Evolutionary conservation across 2,888 invertebrate species (phyloP).

Genomic region (Chrysotoxum bicinctum): DNA sequence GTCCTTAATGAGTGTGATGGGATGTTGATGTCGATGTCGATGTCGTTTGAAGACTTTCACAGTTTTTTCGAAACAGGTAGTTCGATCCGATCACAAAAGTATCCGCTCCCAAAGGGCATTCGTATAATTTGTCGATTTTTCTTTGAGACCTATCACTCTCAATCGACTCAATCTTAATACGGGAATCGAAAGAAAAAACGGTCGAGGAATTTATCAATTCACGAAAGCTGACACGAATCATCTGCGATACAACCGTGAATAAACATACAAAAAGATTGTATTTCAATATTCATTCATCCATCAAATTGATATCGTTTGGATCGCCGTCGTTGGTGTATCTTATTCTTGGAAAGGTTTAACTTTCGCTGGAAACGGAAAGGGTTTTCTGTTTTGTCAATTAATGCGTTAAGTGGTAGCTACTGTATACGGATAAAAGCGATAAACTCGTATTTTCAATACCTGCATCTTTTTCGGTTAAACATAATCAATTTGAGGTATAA

Average conservation of each 20-base stretch:
- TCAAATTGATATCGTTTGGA: conserved; percentile 65
- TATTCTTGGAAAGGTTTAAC: conserved; percentile 59
- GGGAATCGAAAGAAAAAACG: conserved; percentile 12
- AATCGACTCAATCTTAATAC: conserved; percentile 20
- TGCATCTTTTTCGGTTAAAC: not conserved
- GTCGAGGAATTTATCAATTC: conserved; percentile 57
- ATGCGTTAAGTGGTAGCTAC: conserved; percentile 67
- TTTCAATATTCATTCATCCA: conserved; percentile 70
- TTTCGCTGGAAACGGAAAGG: conserved; percentile 64
- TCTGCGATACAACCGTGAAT: conserved; percentile 21
- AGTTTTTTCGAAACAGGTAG: conserved; percentile 60
- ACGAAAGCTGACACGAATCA: conserved; percentile 57
- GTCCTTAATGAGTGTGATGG: conserved; percentile 67
- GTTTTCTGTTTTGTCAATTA: conserved; percentile 66
- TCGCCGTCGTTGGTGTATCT: conserved; percentile 31
- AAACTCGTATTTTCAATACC: conserved; percentile 14
- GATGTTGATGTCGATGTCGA: conserved; percentile 48
- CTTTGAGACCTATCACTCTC: conserved; percentile 41
- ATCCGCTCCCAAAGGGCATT: conserved; percentile 45
- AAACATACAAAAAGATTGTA: conserved; percentile 38
- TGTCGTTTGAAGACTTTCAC: conserved; percentile 69
- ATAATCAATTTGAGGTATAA: not conserved
- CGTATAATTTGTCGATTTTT: conserved; percentile 58
- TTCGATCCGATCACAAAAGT: not conserved
- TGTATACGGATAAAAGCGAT: conserved; percentile 40